Evolutionary conservation across 2,113 vertebrate species (phyloP).

Genomic region (Pungitius pungitius): DNA sequence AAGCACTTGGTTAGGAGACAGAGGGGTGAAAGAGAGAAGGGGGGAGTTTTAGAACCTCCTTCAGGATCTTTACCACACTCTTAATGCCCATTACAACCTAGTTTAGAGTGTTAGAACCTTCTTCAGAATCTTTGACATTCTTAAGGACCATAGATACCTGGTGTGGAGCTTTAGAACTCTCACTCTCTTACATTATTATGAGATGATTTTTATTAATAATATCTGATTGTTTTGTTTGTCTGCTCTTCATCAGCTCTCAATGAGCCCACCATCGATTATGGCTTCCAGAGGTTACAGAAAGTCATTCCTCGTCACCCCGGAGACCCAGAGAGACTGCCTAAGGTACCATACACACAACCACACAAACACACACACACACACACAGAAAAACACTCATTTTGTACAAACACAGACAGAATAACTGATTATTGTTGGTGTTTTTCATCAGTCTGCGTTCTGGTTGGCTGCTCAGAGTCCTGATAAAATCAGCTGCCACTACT

Average conservation of each 20-base stretch:
- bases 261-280: constrained; percentile 75
- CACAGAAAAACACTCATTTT: constrained; percentile 22
- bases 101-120: neutral
- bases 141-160: too few species aligned
- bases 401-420: constrained; percentile 32
- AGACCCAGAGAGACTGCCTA: constrained; percentile 73
- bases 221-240: neutral
- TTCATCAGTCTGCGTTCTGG: constrained; percentile 62
- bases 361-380: constrained; percentile 33
- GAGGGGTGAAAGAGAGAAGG: too few species aligned
- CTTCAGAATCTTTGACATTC: neutral
- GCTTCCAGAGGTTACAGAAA: constrained; percentile 78
- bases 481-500: constrained; percentile 57
- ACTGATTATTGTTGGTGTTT: constrained; percentile 50
- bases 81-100: neutral
- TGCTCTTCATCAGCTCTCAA: constrained; percentile 59
- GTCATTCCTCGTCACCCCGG: constrained; percentile 74
- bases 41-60: neutral
- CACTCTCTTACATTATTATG: too few species aligned
- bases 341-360: constrained; percentile 56
- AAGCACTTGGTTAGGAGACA: too few species aligned
- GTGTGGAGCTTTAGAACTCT: too few species aligned
- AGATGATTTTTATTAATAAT: neutral
- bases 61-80: neutral
- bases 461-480: constrained; percentile 53